Evolutionary conservation across 2,888 invertebrate species (phyloP), one percentile per base, ranked within the genome.

Genomic region (Orchesellides sinensis): DNA sequence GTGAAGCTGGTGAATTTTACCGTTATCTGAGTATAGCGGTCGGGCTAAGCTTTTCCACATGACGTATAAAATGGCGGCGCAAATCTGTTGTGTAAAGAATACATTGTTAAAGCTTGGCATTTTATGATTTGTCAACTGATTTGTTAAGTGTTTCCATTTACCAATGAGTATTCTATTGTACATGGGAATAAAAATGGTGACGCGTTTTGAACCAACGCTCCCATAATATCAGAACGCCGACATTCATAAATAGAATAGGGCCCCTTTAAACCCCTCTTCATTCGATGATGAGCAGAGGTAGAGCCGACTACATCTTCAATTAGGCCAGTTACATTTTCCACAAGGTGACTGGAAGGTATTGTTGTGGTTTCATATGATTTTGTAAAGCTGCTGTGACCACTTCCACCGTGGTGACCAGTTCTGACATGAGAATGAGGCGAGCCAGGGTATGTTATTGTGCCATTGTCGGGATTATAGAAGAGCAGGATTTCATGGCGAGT

Each of bases 131-230:
- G 1, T 45, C 21, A 45, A 45, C 1, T 59, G 10, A 59, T 2
- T 6, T 29, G 29, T 10, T 59, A 23, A 52, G 17, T 35, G 52
- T 52, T 52, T 21, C 19, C 1, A 3, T 21, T 52, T 54, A 80
- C 80, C 69, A 97, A 92, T 59, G 96, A 96, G 91, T 97, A 97
- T 90, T 97, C 97, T 88, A 97, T 96, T 59, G 94, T 94, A 89
- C 96, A 96, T 0, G 97, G 97, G 89, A 96, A 97, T 77, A 97
- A 92, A 89, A 96, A 96, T 0, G 96, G 96, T 83, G 94, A 93
- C 19, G 94, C 93, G 88, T 92, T 92, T 88, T 92, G 91, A 40
- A 94, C 92, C 80, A 94, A 89, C 63, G 93, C 92, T n/a, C 92
- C 92, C 88, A 93, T 92, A 89, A 93, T 93, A 83, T 90, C 89